Percentiles rank a stretch among this genome's conserved stretches.
These are phyloP conservation scores for Dynastes maya DNA, from an alignment of 2,888 invertebrate species.

Conservation along the genomic window DNA sequence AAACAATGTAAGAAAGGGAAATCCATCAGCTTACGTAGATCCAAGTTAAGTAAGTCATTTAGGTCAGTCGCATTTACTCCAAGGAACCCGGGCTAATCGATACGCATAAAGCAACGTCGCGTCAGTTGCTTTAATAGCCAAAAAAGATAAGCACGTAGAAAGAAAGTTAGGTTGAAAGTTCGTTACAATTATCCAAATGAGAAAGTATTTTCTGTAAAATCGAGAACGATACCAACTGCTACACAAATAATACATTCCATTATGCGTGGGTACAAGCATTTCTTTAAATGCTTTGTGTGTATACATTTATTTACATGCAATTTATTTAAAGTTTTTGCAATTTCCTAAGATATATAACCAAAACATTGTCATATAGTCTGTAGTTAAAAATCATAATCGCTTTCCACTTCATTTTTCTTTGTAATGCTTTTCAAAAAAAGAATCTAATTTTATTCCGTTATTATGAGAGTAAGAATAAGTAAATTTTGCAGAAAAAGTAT, in stretches of 20 bases:
- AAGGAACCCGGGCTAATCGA: slow-evolving; percentile 32
- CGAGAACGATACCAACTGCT: slow-evolving; percentile 16
- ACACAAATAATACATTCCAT: neutral
- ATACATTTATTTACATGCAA: neutral
- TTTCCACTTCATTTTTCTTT: too few species aligned
- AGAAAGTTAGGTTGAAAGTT: slow-evolving; percentile 26
- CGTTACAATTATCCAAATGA: slow-evolving; percentile 19
- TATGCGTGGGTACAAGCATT: neutral
- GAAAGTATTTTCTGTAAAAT: slow-evolving; percentile 33
- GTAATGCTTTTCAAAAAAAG: neutral
- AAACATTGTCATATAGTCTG: neutral
- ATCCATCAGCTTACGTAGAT: neutral
- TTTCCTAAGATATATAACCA: neutral
- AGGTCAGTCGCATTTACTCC: slow-evolving; percentile 37
- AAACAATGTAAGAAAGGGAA: slow-evolving; percentile 32
- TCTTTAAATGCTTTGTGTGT: neutral
- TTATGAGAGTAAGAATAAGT: neutral
- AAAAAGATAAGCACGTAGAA: slow-evolving; percentile 20
- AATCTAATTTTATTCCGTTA: neutral
- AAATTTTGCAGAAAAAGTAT: neutral
- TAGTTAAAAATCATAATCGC: too few species aligned
- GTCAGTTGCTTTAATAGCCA: slow-evolving; percentile 11
- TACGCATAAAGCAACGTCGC: slow-evolving; percentile 30
- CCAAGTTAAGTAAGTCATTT: slow-evolving; percentile 34
- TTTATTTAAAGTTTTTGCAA: neutral